Evolutionary conservation across 2,888 invertebrate genomes (phyloP), one percentile per base, ranked within the genome.

Genomic region (Ophion ventricosus): DNA sequence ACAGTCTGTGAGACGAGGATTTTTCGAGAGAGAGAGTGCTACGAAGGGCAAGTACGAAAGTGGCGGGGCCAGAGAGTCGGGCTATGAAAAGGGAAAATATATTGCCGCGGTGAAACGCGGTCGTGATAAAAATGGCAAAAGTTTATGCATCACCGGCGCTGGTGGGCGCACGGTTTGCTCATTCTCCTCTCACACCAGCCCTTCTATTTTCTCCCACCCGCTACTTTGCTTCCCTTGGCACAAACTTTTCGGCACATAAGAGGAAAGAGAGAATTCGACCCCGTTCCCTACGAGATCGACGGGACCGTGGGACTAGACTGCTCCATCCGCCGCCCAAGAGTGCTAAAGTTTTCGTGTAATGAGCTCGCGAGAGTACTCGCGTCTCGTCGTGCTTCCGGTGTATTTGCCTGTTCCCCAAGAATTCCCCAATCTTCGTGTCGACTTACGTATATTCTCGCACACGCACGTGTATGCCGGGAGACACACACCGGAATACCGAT

Each of bases 291-390:
- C 29, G 69, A 78, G 79, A 80, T 77, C 85, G 77, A 80, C 78
- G 81, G 80, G 67, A 29, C 40, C 64, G 43, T 59, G 72, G 59
- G 69, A 63, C 67, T 67, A 29, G 29, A 23, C 57, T 57, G 8
- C 57, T 76, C 17, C 49, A 14, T 49, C 10, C 40, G 7, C 23
- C 61, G 10, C 69, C 17, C 74, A 54, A 64, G 79, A 83, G 85
- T 79, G 86, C 81, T 81, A 84, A 87, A 87, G 81, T 87, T 87
- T 85, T 84, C 84, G 84, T 85, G 85, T 87, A 87, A 87, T 83
- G 86, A 87, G 86, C 80, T 82, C 82, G 76, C 80, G 82, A 84
- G 80, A 64, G 54, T 84, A 72, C 56, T 54, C 77, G 72, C 69
- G 74, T 77, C 66, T 61, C 70, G 35, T 63, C 40, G 25, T 49